A percentile compares a stretch with the other conserved stretches of the same genome.
phyloP scores from a whole-genome alignment of 2,888 invertebrate species.

The Cryptocephalus moraei region DNA sequence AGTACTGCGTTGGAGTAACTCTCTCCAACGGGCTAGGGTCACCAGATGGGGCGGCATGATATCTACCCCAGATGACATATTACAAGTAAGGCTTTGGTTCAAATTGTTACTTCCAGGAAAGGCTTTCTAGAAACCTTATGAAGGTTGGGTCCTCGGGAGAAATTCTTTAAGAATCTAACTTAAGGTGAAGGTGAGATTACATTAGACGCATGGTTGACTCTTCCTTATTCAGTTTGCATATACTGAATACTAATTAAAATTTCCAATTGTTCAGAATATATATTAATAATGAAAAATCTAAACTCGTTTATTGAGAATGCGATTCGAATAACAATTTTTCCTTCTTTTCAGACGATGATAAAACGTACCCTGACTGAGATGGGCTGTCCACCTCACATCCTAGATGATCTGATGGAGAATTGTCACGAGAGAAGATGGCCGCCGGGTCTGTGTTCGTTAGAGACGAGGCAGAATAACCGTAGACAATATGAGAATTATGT shows the following conservation, averaged over 20 bases:
- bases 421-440: slow-evolving; percentile 96
- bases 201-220: too few species aligned
- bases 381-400: slow-evolving; percentile 86
- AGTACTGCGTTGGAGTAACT: slow-evolving; percentile 79
- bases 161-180: too few species aligned
- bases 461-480: slow-evolving; percentile 89
- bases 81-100: slow-evolving; percentile 53
- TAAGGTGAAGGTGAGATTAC: too few species aligned
- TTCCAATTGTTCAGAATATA: too few species aligned
- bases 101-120: too few species aligned
- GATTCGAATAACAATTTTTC: background rate
- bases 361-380: slow-evolving; percentile 87
- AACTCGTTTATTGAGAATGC: too few species aligned
- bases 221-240: too few species aligned
- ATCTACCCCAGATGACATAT: slow-evolving; percentile 89
- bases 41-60: slow-evolving; percentile 99
- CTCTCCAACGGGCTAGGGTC: slow-evolving; percentile 74
- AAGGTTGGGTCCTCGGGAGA: too few species aligned
- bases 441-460: slow-evolving; percentile 80
- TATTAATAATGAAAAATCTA: too few species aligned
- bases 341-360: slow-evolving; percentile 69
- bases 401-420: slow-evolving; percentile 93
- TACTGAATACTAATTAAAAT: too few species aligned
- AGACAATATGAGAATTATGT: slow-evolving; percentile 90
- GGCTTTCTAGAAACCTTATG: too few species aligned